These are phyloP conservation scores for Liolophura sinensis DNA, from an alignment of 1,140 invertebrate species.

Conservation along the genomic window DNA sequence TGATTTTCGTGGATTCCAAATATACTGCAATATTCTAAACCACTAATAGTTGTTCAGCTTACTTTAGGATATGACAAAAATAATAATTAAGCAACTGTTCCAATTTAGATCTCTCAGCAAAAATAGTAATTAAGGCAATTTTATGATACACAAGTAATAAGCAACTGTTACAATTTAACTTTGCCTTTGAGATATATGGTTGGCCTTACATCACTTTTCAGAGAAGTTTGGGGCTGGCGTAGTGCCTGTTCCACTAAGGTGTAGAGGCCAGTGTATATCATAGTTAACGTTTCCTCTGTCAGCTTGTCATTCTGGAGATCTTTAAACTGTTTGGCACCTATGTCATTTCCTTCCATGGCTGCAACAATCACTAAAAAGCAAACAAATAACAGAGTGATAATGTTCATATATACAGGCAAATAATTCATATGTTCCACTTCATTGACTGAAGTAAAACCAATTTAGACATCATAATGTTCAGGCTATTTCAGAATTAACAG, in stretches of 20 bases:
- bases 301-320: slow-evolving; percentile 33
- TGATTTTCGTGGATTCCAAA: too few species aligned
- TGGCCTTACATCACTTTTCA: slow-evolving; percentile 41
- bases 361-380: slow-evolving; percentile 40
- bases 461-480: background rate
- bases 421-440: too few species aligned
- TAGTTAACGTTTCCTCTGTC: slow-evolving; percentile 35
- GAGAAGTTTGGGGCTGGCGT: slow-evolving; percentile 29
- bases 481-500: background rate
- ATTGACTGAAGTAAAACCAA: too few species aligned
- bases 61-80: too few species aligned
- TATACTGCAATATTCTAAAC: too few species aligned
- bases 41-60: too few species aligned
- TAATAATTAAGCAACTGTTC: too few species aligned
- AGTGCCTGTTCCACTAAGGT: slow-evolving; percentile 34
- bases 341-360: slow-evolving; percentile 35
- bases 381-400: too few species aligned
- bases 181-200: background rate
- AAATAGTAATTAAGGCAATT: background rate
- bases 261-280: slow-evolving; percentile 38
- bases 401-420: too few species aligned
- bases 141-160: background rate
- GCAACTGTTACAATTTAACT: background rate
- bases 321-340: slow-evolving; percentile 30
- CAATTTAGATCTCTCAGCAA: too few species aligned